Percentiles rank a stretch among this genome's conserved stretches.
These are phyloP conservation scores for Agonopterix subpropinquella DNA, from an alignment of 2,888 invertebrate genomes.

Conservation along the genomic window DNA sequence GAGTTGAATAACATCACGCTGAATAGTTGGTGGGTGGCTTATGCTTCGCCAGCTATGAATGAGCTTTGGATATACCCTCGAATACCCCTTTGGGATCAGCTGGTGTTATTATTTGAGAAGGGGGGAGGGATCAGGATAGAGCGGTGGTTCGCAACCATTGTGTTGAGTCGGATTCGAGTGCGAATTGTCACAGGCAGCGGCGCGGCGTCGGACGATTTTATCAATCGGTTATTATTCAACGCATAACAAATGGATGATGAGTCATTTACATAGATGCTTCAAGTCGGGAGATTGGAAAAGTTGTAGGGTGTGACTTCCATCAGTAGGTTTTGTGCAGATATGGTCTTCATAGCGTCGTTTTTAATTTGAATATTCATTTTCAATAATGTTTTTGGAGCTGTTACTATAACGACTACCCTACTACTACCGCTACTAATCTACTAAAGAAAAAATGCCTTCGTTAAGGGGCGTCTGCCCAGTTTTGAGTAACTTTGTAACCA, in stretches of 20 bases:
- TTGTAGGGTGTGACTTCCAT: not conserved
- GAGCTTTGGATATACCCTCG: conserved; percentile 38
- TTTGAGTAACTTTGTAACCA: no score
- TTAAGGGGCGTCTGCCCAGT: no score
- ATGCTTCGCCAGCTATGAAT: conserved; percentile 35
- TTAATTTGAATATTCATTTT: no score
- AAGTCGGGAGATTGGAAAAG: not conserved
- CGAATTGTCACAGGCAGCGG: conserved; percentile 65
- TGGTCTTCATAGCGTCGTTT: no score
- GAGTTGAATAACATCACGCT: conserved; percentile 61
- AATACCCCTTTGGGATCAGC: conserved; percentile 21
- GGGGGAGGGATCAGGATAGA: conserved; percentile 28
- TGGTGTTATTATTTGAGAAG: conserved; percentile 23
- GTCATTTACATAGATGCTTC: conserved; percentile 38
- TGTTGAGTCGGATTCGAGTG: conserved; percentile 59
- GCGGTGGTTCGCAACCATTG: conserved; percentile 49
- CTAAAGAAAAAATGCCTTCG: no score
- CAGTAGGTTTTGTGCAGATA: no score
- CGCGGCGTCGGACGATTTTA: conserved; percentile 48
- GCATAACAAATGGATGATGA: conserved; percentile 52
- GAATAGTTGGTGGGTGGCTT: conserved; percentile 61
- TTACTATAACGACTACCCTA: no score
- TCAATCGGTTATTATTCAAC: conserved; percentile 64
- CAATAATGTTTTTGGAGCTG: no score
- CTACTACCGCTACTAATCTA: no score